phyloP scores from a whole-genome alignment of 92 coral and sea anemone genomes.

The Actinostola sp. region DNA sequence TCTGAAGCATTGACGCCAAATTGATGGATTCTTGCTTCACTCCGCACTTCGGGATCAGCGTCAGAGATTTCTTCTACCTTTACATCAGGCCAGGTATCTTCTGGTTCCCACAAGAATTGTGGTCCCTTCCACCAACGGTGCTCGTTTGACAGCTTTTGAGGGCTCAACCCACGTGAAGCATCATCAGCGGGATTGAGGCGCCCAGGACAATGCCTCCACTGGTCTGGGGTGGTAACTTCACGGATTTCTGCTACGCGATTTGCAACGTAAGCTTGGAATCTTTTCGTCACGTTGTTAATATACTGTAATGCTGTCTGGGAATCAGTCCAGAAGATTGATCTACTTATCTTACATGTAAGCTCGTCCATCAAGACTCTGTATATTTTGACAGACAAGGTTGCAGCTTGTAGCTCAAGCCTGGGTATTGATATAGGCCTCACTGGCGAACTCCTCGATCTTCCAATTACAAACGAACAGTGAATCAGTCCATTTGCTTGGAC shows the following conservation, averaged over 20 bases:
- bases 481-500: no score
- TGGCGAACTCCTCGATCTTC: no score
- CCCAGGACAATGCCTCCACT: slow-evolving; percentile 46
- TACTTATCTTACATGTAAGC: slow-evolving; percentile 29
- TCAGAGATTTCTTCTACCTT: no score
- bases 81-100: no score
- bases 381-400: slow-evolving; percentile 25
- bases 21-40: no score
- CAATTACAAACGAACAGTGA: no score
- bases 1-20: no score
- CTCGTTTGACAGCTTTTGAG: no score
- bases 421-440: slow-evolving; percentile 1
- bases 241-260: slow-evolving; percentile 47
- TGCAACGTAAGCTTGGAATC: slow-evolving; percentile 49
- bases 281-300: slow-evolving; percentile 33
- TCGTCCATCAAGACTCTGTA: slow-evolving; percentile 23
- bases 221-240: slow-evolving; percentile 33
- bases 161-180: slow-evolving; percentile 47
- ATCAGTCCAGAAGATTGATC: slow-evolving; percentile 36
- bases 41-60: no score
- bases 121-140: no score
- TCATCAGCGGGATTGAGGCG: slow-evolving; percentile 38
- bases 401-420: neutral
- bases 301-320: slow-evolving; percentile 41
- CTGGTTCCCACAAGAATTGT: no score